Evolutionary conservation across 2,888 invertebrate genomes (phyloP).

Genomic region (Rotaria socialis): DNA sequence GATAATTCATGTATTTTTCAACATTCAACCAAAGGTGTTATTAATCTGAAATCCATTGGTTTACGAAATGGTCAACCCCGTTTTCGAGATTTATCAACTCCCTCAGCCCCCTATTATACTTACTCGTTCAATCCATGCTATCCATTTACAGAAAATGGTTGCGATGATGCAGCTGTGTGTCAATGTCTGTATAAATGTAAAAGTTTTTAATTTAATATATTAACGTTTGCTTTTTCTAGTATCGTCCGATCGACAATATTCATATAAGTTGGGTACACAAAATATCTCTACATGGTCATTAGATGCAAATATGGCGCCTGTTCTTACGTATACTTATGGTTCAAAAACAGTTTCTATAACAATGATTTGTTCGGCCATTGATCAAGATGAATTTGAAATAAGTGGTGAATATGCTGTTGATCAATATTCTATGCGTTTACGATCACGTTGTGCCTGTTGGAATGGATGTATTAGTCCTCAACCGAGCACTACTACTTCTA

Average conservation of each 20-base stretch:
- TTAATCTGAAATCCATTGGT: not conserved
- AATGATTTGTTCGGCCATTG: not conserved
- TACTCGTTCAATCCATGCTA: conserved; percentile 32
- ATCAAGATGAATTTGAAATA: not conserved
- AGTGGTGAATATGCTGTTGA: not conserved
- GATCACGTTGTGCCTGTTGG: conserved; percentile 18
- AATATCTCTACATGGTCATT: not conserved
- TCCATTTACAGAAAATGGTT: not conserved
- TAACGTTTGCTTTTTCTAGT: not conserved
- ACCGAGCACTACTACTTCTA: not conserved
- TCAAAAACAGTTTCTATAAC: not conserved
- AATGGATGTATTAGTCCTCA: not conserved
- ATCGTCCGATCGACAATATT: not conserved
- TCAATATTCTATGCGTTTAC: not conserved
- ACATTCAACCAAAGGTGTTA: not conserved
- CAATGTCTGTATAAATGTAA: not conserved
- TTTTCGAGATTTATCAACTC: not conserved
- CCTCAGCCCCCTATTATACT: not conserved
- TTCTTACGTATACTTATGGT: not conserved
- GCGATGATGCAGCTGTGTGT: not conserved
- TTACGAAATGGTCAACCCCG: not conserved
- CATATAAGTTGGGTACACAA: not conserved
- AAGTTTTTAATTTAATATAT: no score
- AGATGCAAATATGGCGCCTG: not conserved
- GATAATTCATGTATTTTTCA: not conserved